Evolutionary conservation across 2,888 invertebrate species (phyloP), one percentile per base, ranked within the genome.

Genomic region (Hartigia nigra): DNA sequence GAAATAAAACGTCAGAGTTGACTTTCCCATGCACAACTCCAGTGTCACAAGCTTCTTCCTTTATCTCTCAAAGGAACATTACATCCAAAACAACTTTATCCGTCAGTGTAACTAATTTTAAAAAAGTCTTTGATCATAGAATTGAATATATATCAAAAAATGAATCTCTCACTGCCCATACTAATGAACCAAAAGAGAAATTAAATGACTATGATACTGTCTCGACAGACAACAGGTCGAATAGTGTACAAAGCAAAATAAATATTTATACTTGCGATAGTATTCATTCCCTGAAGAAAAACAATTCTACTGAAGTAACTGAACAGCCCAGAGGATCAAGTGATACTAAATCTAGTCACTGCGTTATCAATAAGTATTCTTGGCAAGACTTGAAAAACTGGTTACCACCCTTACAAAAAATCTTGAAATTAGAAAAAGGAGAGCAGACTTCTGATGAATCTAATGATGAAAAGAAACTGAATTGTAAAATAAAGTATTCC

Each of bases 401-500:
- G 85, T 34, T 84, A 14, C 81, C 84, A 11, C 85, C 85, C 3
- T 81, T 79, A 4, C 76, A 81, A 74, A 83, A 82, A 74, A 81
- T 79, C 77, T 69, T 81, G 1, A 37, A 72, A 14, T 12, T 72
- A 32, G 35, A 31, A 32, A 72, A 72, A 72, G 36, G 70, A n/a
- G 69, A 77, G 70, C 35, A 69, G 12, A 11, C 37, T 34, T 3
- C 37, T 12, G 69, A 82, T 32, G 12, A 23, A 12, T 72, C 55
- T 2, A 77, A 75, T n/a, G 74, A 78, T 36, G 12, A 31, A 75
- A 12, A 9, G 9, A n/a, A 80, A 76, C 80, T 81, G 36, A 77
- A 84, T 12, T 87, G 88, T 32, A 35, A 77, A 3, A 31, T 87
- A 14, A 89, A 88, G 77, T 89, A 89, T 77, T 89, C 88, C 31